Base-by-base conservation (phyloP, 2,113 vertebrate genomes). In the Pholis gunnellus region DNA sequence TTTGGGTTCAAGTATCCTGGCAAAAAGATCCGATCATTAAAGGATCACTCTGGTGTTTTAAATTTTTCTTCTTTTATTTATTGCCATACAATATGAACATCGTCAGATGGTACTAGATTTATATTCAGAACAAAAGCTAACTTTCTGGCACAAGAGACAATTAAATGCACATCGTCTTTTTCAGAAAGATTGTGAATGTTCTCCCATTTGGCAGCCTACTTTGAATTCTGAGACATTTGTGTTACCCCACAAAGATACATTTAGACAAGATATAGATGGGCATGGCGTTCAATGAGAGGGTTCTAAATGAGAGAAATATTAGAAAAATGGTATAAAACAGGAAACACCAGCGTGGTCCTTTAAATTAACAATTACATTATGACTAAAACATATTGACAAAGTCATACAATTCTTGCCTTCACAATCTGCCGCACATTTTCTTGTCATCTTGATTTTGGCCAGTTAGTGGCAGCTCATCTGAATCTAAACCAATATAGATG, bases 41-140 rank as follows among this genome's bases (percentile, higher is more conserved):
- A 80, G 44, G 66, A 29, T 17, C 40, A 86, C 54, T 76, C 70
- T 81, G 64, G 46, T 75, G 61, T 78, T 79, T 79, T 46, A 59
- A 9, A 76, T 48, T 27, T 48, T 48, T 34, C 2, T 79, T 36
- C 5, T 66, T 72, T 64, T 46, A 9, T 65, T 40, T 15, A 50
- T 66, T 38, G 36, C 42, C 3, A n/a, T 60, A 9, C 27, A 29
- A 4, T 29, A 57, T 20, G 2, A 54, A 65, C 63, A 31, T 34
- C 13, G 14, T 66, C 40, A 67, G 3, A 50, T 22, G 25, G 31
- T 25, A 25, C 29, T 52, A 52, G 10, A 63, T 68, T 69, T 54
- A 34, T n/a, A 68, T 38, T 40, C 11, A 75, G 13, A 66, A 38
- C 59, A 48, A 48, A 48, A 15, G 14, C 44, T 15, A 46, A 46